These are phyloP conservation scores for Microcaecilia unicolor DNA, from an alignment of 2,797 vertebrate genomes.

Conservation along the genomic window DNA sequence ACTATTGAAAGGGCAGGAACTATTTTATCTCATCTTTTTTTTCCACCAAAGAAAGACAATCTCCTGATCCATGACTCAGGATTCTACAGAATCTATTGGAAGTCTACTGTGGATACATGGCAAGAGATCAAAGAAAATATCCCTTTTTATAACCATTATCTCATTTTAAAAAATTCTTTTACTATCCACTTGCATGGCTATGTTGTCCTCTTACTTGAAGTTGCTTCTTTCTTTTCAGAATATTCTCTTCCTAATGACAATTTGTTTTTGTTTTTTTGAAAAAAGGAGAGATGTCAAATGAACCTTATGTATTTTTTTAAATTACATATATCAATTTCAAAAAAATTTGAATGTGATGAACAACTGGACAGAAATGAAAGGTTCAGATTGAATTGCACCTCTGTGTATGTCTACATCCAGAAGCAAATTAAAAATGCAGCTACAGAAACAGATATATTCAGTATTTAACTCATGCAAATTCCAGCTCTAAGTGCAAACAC, in stretches of 20 bases:
- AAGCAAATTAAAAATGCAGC: conserved; percentile 14
- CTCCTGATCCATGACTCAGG: no score
- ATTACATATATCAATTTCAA: not conserved
- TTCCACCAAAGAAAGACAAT: conserved; percentile 6
- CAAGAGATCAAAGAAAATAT: conserved; percentile 12
- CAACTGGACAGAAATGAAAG: conserved; percentile 22
- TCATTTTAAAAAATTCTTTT: not conserved
- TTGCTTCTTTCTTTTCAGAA: conserved; percentile 14
- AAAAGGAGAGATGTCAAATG: no score
- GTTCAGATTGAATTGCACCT: conserved; percentile 7
- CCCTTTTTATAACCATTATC: not conserved
- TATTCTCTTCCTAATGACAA: conserved; percentile 3
- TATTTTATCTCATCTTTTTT: conserved; percentile 21
- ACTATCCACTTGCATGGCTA: conserved; percentile 10
- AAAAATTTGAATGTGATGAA: not conserved
- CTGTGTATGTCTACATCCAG: conserved; percentile 8
- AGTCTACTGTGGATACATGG: no score
- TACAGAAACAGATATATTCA: conserved; percentile 17
- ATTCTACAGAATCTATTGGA: no score
- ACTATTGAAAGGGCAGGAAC: conserved; percentile 10
- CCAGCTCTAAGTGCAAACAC: conserved; percentile 29
- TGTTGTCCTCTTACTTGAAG: conserved; percentile 36
- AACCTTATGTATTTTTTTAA: no score
- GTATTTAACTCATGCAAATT: conserved; percentile 28
- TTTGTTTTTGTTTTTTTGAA: conserved; percentile 12